Evolutionary conservation across 2,797 vertebrate species (phyloP), one percentile per base, ranked within the genome.

Genomic region (Parambassis ranga): DNA sequence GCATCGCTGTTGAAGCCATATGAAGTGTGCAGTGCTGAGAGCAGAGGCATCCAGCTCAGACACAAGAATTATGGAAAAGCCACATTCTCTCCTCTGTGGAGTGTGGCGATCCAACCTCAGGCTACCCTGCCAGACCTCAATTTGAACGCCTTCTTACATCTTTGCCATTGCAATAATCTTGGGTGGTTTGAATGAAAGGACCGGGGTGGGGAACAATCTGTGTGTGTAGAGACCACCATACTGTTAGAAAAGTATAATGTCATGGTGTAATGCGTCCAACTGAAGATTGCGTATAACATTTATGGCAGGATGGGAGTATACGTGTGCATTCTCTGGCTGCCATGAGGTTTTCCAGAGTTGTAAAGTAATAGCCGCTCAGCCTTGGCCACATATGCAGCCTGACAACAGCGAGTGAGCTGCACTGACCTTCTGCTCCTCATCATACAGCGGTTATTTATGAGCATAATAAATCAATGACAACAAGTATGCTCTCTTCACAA

Each of bases 141-240:
- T 88, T 77, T 87, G 71, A 89, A 83, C 52, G 81, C 67, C 81
- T 82, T 76, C 85, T 86, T 77, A 65, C 70, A 77, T 67, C 68
- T 61, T 70, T 79, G 79, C 83, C 79, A 66, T 83, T 36, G 65
- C 81, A 74, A 70, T 85, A 85, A 90, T 86, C 28, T 68, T 58
- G 52, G 76, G 86, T 37, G 84, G 79, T 83, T 86, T 86, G 79
- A 77, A 77, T 66, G 43, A 67, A 61, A 46, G 71, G 51, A 59
- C 77, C 53, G 53, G 69, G 65, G n/a, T n/a, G 71, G 70, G 65
- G 75, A 79, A 74, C 66, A 48, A 70, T 77, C 63, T 70, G 38
- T 67, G 42, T 83, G 73, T 33, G 66, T 50, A 57, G 69, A 79
- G 86, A 80, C 82, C 75, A 81, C 81, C 60, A 10, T 27, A 58